A percentile compares a stretch with the other conserved stretches of the same genome.
These are phyloP conservation scores for Aphelenchoides fujianensis DNA, from an alignment of 1,140 invertebrate genomes.

Conservation along the genomic window DNA sequence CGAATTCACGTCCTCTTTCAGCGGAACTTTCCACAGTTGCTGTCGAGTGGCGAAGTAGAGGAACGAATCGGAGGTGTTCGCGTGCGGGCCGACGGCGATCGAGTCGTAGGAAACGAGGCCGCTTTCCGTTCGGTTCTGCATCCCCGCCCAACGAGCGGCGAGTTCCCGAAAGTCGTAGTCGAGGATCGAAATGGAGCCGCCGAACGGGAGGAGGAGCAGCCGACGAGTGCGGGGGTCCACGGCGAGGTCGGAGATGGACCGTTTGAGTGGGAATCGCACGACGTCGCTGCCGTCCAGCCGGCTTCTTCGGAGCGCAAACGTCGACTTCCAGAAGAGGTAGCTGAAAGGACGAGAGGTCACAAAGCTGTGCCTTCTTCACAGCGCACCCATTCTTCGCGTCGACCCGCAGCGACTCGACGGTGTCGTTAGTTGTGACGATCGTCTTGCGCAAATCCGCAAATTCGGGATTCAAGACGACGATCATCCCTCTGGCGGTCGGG, in stretches of 20 bases:
- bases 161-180: neutral
- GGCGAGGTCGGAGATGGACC: neutral
- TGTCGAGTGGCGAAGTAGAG: neutral
- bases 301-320: constrained; percentile 5
- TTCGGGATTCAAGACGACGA: constrained; percentile 13
- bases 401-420: neutral
- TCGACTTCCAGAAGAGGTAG: constrained; percentile 25
- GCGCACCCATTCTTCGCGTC: constrained; percentile 18
- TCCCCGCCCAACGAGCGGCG: neutral
- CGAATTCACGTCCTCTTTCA: neutral
- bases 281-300: constrained; percentile 27
- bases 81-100: neutral
- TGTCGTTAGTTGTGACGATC: constrained; percentile 9
- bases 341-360: too few species aligned
- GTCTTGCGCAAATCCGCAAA: constrained; percentile 4
- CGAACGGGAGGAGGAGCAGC: neutral
- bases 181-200: neutral
- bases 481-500: too few species aligned
- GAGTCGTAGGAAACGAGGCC: neutral
- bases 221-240: neutral
- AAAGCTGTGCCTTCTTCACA: neutral
- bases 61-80: neutral
- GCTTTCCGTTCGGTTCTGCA: neutral
- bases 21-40: neutral
- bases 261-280: neutral